A percentile compares a stretch with the other conserved stretches of the same genome.
These are phyloP conservation scores for Loris lydekkerianus DNA, from an alignment of 2,797 vertebrate species.

Conservation along the genomic window DNA sequence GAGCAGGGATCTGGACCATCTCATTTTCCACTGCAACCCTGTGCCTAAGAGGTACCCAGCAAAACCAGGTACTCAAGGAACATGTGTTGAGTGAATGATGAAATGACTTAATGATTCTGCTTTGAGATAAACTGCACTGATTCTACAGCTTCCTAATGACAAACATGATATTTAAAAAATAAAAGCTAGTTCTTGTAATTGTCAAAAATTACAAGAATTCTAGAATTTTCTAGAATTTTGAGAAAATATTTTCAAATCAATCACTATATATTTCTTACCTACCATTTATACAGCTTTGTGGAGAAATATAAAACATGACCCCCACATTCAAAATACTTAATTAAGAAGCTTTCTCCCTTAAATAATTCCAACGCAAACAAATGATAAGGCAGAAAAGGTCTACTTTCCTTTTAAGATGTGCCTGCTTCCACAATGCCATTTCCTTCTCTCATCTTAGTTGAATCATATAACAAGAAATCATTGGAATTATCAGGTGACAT, in stretches of 20 bases:
- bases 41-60: not conserved
- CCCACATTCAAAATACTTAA: not conserved
- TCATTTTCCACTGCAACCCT: not conserved
- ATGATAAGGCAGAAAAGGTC: not conserved
- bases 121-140: constrained; percentile 6
- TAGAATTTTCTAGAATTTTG: not conserved
- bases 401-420: constrained; percentile 45
- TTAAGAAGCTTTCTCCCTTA: constrained; percentile 60
- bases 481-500: constrained; percentile 7
- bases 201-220: not conserved
- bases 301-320: constrained; percentile 49
- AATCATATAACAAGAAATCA: constrained; percentile 6
- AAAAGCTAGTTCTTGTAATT: not conserved
- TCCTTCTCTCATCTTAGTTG: not conserved
- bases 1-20: not conserved
- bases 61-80: not conserved
- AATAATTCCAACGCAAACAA: constrained; percentile 62
- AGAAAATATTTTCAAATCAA: constrained; percentile 69
- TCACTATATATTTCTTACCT: constrained; percentile 45
- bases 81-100: not conserved
- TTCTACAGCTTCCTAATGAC: constrained; percentile 35
- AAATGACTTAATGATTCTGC: not conserved
- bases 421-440: constrained; percentile 33
- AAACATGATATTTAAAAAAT: constrained; percentile 5
- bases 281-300: constrained; percentile 19